phyloP scores from a whole-genome alignment of 2,113 vertebrate genomes.

The Hoplias malabaricus region DNA sequence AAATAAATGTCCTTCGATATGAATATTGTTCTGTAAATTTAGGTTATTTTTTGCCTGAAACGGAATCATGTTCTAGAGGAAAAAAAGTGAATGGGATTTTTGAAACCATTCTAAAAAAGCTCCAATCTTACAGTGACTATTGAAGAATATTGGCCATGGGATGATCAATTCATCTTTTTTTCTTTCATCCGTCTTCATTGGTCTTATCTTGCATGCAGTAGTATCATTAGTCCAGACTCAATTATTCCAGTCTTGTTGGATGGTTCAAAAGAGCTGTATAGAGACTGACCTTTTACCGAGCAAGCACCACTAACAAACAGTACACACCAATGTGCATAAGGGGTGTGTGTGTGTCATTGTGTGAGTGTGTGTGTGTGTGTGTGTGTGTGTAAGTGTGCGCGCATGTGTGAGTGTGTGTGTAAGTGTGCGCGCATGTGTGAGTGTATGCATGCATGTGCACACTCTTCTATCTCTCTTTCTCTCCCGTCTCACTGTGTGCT shows the following conservation, averaged over 20 bases:
- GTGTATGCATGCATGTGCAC: not conserved
- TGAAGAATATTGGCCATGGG: not conserved
- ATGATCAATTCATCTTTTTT: not conserved
- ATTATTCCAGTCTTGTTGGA: not conserved
- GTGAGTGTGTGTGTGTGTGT: no score
- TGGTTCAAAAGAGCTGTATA: not conserved
- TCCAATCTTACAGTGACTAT: not conserved
- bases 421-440: not conserved
- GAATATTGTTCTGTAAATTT: no score
- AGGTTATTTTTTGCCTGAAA: no score
- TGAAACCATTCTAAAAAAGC: no score
- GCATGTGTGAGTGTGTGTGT: not conserved
- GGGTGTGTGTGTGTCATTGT: not conserved
- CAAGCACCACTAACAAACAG: not conserved
- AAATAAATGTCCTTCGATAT: no score
- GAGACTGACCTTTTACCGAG: constrained; percentile 12
- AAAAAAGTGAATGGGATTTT: no score
- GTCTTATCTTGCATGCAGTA: not conserved
- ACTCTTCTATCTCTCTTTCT: constrained; percentile 19
- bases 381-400: no score
- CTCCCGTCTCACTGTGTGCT: constrained; percentile 12
- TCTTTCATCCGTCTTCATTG: not conserved
- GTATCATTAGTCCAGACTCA: not conserved
- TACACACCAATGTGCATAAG: no score
- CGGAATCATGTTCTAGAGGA: no score